Evolutionary conservation across 92 coral and sea anemone species (phyloP).

Genomic region (Galaxea fascicularis): DNA sequence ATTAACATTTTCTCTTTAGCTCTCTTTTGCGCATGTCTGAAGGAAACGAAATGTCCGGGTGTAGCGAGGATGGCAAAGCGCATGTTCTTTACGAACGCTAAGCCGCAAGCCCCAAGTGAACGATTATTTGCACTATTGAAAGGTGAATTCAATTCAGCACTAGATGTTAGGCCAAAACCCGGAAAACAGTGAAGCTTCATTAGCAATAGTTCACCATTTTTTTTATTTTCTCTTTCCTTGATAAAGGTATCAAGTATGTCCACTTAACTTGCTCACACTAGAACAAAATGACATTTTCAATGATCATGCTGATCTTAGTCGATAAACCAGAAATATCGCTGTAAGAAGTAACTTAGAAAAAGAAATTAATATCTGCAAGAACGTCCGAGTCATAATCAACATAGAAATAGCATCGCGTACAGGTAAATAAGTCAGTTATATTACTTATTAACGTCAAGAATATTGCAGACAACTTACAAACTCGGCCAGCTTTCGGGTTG

Average conservation of each 20-base stretch:
- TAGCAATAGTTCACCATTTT: neutral
- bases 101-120: neutral
- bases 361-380: neutral
- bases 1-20: too few relatives aligned
- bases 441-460: constrained; percentile 10
- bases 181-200: neutral
- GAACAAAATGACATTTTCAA: neutral
- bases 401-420: neutral
- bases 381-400: neutral
- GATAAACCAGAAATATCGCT: neutral
- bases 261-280: neutral
- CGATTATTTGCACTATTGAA: neutral
- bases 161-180: neutral
- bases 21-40: too few relatives aligned
- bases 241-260: neutral
- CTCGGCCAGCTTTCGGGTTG: constrained; percentile 91
- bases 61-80: neutral
- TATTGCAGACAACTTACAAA: constrained; percentile 75
- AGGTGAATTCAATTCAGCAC: neutral
- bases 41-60: too few relatives aligned
- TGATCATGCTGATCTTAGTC: neutral
- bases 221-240: too few relatives aligned
- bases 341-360: neutral
- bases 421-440: neutral
- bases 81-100: neutral